Base-by-base conservation (phyloP, 2,113 vertebrate genomes). In the Corythoichthys intestinalis region DNA sequence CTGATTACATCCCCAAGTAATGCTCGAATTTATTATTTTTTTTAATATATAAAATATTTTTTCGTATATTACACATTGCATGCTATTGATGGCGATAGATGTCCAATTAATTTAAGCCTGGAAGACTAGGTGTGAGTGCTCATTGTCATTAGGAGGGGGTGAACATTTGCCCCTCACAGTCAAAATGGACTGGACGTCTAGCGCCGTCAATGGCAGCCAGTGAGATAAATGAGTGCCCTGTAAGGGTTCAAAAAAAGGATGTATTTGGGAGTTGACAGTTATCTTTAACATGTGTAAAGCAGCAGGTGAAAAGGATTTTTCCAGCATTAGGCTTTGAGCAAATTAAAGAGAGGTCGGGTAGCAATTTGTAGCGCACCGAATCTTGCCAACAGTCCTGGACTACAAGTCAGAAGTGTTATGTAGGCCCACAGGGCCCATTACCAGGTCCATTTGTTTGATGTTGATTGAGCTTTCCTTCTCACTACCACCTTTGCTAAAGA, bases 381-480 rank as follows among this genome's bases (percentile, higher is more conserved):
- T 28, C 37, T 12, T 70, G 15, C n/a, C 57, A 67, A 56, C 60
- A 28, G 9, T 56, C n/a, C 11, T 39, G 61, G 67, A 68, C 17
- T 69, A 62, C 61, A 70, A 3, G 63, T 50, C 12, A 63, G 13
- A 58, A 59, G 14, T 72, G 13, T 67, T 67, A 53, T 47, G 58
- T 5, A 44, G 62, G 20, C 20, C 66, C 58, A 46, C 2, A 34
- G 65, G 60, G 71, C 28, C 39, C 64, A 65, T 38, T 67, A 79
- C 69, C 39, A 4, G 60, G 59, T 46, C 53, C 44, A 53, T 64
- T 77, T 69, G 60, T 71, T 70, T 70, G 39, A 68, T 60, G 65
- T 35, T 60, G 56, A 65, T 58, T 44, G 6, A 58, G 61, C 70
- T 69, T 66, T 37, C 20, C 28, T 48, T 61, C 56, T 65, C 4